Evolutionary conservation across 2,888 invertebrate genomes (phyloP).

Genomic region (Stegophylla sp.): DNA sequence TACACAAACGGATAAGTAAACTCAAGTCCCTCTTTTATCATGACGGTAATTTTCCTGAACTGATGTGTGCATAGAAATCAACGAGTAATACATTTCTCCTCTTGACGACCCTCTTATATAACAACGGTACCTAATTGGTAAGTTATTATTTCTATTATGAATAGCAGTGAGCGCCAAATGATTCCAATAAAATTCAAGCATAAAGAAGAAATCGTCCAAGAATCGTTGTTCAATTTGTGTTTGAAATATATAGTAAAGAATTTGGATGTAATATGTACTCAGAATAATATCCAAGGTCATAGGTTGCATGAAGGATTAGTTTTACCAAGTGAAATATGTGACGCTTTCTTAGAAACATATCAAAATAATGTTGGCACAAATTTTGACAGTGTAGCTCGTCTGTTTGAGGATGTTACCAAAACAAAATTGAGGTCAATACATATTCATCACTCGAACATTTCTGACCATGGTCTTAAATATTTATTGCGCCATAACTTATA

Average conservation of each 20-base stretch:
- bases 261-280: slow-evolving; percentile 71
- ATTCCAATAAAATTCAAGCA: slow-evolving; percentile 50
- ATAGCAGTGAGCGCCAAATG: slow-evolving; percentile 14
- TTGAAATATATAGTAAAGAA: slow-evolving; percentile 64
- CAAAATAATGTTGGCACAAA: slow-evolving; percentile 69
- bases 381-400: slow-evolving; percentile 67
- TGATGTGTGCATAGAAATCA: too few species aligned
- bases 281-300: slow-evolving; percentile 65
- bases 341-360: slow-evolving; percentile 71
- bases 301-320: slow-evolving; percentile 71
- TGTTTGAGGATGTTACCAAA: slow-evolving; percentile 54
- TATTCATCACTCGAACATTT: slow-evolving; percentile 75
- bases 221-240: slow-evolving; percentile 41
- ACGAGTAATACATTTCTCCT: neutral
- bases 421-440: slow-evolving; percentile 48
- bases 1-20: neutral
- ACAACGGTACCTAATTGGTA: neutral
- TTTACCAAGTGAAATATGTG: slow-evolving; percentile 77
- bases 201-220: slow-evolving; percentile 37
- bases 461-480: slow-evolving; percentile 74
- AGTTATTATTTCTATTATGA: slow-evolving; percentile 11
- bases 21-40: slow-evolving; percentile 3
- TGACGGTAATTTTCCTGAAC: too few species aligned
- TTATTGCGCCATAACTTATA: slow-evolving; percentile 77
- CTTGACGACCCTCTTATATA: neutral